phyloP scores from a whole-genome alignment of 1,140 invertebrate species.

The Acromyrmex heyeri region DNA sequence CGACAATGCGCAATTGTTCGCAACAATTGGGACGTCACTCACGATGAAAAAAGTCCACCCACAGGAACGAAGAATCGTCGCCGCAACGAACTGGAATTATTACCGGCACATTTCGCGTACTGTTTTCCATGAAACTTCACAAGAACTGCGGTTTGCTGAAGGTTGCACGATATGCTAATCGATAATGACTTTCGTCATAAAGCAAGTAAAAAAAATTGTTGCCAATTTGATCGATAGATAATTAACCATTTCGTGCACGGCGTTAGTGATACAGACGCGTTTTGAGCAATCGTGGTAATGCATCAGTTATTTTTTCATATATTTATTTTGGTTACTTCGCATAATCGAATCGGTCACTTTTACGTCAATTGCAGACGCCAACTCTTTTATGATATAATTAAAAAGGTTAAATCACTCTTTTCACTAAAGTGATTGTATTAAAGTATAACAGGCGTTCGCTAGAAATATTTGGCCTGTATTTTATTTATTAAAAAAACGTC shows the following conservation, averaged over 20 bases:
- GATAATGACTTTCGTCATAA: conserved; percentile 40
- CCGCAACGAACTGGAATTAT: conserved; percentile 34
- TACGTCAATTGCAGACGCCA: background rate
- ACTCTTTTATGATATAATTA: conserved; percentile 12
- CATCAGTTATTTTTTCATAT: background rate
- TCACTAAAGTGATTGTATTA: background rate
- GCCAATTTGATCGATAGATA: conserved; percentile 36
- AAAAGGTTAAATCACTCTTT: background rate
- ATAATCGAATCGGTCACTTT: background rate
- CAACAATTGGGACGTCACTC: conserved; percentile 22
- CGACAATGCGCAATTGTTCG: background rate
- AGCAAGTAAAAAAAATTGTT: conserved; percentile 18
- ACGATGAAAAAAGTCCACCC: conserved; percentile 33
- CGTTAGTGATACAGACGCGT: background rate
- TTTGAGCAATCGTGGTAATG: background rate
- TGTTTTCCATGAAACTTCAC: conserved; percentile 33
- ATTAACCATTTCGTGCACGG: conserved; percentile 20
- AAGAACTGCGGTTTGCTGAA: conserved; percentile 22
- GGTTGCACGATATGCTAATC: conserved; percentile 41
- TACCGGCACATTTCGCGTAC: conserved; percentile 14
- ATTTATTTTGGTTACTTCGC: conserved; percentile 15
- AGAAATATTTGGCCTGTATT: background rate
- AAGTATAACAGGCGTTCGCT: background rate
- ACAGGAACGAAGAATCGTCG: conserved; percentile 20
- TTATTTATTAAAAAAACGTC: conserved; percentile 1